phyloP scores from a whole-genome alignment of 2,888 invertebrate genomes.

The Lagria hirta region DNA sequence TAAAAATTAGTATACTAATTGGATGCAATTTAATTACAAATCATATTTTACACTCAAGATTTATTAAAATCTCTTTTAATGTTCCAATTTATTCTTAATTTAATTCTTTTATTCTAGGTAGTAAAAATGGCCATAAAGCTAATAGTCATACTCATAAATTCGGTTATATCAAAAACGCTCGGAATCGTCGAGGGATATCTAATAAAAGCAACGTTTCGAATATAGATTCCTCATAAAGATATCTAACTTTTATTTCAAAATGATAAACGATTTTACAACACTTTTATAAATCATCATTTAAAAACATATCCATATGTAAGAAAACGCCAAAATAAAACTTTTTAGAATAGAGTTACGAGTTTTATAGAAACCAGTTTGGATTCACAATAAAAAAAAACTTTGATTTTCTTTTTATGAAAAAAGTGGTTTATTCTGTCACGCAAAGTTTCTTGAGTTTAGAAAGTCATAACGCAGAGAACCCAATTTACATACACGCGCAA shows the following conservation, averaged over 20 bases:
- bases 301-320: slow-evolving; percentile 17
- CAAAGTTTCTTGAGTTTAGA: slow-evolving; percentile 15
- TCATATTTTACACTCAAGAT: too few relatives aligned
- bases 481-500: slow-evolving; percentile 11
- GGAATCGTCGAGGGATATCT: slow-evolving; percentile 22
- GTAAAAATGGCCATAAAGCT: slow-evolving; percentile 20
- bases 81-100: slow-evolving; percentile 10
- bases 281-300: slow-evolving; percentile 26
- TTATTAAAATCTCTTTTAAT: too few relatives aligned
- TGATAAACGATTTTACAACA: slow-evolving; percentile 26
- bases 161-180: slow-evolving; percentile 18
- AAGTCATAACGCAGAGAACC: slow-evolving; percentile 20
- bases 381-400: slow-evolving; percentile 22
- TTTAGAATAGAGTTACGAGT: slow-evolving; percentile 20
- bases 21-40: too few relatives aligned
- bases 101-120: slow-evolving; percentile 12
- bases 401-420: slow-evolving; percentile 23
- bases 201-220: slow-evolving; percentile 23
- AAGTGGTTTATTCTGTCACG: slow-evolving; percentile 23
- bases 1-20: too few relatives aligned
- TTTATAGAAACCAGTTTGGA: slow-evolving; percentile 15
- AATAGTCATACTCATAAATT: slow-evolving; percentile 22
- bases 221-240: slow-evolving; percentile 25
- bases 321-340: slow-evolving; percentile 13
- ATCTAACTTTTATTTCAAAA: slow-evolving; percentile 20